These are phyloP conservation scores for Vulpes lagopus DNA, from an alignment of 2,113 vertebrate genomes.

Conservation along the genomic window DNA sequence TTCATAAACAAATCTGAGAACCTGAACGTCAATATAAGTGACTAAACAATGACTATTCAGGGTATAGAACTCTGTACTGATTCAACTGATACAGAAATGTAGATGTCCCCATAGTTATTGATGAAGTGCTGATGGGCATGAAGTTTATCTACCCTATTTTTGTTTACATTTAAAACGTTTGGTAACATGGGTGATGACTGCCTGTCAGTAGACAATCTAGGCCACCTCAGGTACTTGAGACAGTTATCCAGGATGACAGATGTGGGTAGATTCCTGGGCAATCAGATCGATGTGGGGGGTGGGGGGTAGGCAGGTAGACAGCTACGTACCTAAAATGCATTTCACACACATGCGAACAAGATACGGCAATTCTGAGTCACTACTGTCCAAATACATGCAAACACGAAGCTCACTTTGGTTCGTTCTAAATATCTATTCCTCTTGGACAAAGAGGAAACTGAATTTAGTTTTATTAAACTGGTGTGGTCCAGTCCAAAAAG, in stretches of 20 bases:
- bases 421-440: not conserved
- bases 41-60: not conserved
- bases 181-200: not conserved
- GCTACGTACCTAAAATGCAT: not conserved
- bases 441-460: not conserved
- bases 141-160: not conserved
- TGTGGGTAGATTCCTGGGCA: not conserved
- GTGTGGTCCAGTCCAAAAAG: not conserved
- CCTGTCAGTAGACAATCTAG: not conserved
- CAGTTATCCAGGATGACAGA: not conserved
- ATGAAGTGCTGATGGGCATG: not conserved
- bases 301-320: not conserved
- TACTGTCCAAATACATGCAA: not conserved
- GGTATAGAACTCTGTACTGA: not conserved
- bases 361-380: not conserved
- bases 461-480: not conserved
- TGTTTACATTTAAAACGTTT: not conserved
- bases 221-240: not conserved
- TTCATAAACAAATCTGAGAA: slow-evolving; percentile 2
- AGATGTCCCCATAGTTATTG: not conserved
- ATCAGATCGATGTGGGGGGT: not conserved
- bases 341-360: not conserved
- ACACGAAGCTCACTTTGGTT: not conserved
- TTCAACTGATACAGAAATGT: not conserved
- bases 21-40: not conserved